phyloP scores from a whole-genome alignment of 2,888 invertebrate species.

The Falcaria lacertinaria region DNA sequence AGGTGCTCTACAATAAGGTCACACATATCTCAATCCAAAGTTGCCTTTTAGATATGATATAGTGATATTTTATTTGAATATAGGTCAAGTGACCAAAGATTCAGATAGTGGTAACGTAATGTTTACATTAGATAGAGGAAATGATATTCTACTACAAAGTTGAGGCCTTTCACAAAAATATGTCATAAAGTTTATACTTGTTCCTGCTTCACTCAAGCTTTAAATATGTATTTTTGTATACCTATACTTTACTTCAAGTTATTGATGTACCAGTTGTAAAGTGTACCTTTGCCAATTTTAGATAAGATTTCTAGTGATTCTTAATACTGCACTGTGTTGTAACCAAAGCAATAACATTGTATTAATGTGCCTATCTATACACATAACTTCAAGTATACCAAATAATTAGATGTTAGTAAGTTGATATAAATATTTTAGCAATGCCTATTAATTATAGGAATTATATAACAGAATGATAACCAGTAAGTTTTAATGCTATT shows the following conservation, averaged over 20 bases:
- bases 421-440: constrained; percentile 26
- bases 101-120: constrained; percentile 58
- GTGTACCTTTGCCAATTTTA: constrained; percentile 69
- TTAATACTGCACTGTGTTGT: constrained; percentile 65
- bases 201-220: constrained; percentile 60
- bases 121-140: constrained; percentile 62
- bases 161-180: constrained; percentile 51
- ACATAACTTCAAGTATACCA: constrained; percentile 56
- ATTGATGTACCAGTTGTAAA: constrained; percentile 53
- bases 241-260: constrained; percentile 49
- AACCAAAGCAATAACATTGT: constrained; percentile 76
- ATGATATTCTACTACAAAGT: constrained; percentile 34
- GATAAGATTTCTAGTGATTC: constrained; percentile 67
- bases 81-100: constrained; percentile 68
- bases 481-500: background rate
- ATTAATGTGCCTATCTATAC: constrained; percentile 69
- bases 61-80: constrained; percentile 66
- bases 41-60: constrained; percentile 78
- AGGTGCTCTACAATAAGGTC: constrained; percentile 74
- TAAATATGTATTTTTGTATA: constrained; percentile 65
- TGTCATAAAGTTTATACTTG: constrained; percentile 49
- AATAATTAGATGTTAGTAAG: constrained; percentile 56
- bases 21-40: constrained; percentile 75
- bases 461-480: background rate
- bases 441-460: constrained; percentile 5